These are phyloP conservation scores for Mormyrus iriodes DNA, from an alignment of 2,113 vertebrate species.

Conservation along the genomic window DNA sequence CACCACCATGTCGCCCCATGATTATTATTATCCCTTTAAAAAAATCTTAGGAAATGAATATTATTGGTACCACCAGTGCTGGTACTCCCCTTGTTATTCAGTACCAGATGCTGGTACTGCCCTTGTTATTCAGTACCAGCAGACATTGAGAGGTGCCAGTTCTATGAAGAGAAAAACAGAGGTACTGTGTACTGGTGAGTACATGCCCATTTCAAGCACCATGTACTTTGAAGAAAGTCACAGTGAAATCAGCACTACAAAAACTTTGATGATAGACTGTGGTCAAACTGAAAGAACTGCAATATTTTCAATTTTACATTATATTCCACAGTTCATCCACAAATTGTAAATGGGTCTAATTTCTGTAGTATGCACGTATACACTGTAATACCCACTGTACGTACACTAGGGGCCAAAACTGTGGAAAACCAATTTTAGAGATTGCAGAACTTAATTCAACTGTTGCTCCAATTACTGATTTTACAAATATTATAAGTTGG, in stretches of 20 bases:
- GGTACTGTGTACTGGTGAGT: not conserved
- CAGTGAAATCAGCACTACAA: not conserved
- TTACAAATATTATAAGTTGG: not conserved
- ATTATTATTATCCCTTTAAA: not conserved
- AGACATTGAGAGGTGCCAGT: not conserved
- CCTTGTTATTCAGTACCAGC: not conserved
- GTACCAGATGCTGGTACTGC: no score
- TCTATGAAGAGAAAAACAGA: not conserved
- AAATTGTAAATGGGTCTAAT: not conserved
- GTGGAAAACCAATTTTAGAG: no score
- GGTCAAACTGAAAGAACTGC: not conserved
- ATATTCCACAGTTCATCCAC: not conserved
- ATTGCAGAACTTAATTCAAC: no score
- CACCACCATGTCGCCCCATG: no score
- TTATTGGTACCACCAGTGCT: not conserved
- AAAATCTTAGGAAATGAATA: not conserved
- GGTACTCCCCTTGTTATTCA: no score
- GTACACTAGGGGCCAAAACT: no score
- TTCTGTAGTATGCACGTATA: not conserved
- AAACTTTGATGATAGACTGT: not conserved
- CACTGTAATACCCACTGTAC: not conserved
- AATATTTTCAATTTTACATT: not conserved
- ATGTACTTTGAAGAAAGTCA: not conserved
- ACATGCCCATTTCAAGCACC: not conserved
- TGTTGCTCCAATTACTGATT: no score